These are phyloP conservation scores for Andrena praecox DNA, from an alignment of 2,888 invertebrate genomes.

Conservation along the genomic window DNA sequence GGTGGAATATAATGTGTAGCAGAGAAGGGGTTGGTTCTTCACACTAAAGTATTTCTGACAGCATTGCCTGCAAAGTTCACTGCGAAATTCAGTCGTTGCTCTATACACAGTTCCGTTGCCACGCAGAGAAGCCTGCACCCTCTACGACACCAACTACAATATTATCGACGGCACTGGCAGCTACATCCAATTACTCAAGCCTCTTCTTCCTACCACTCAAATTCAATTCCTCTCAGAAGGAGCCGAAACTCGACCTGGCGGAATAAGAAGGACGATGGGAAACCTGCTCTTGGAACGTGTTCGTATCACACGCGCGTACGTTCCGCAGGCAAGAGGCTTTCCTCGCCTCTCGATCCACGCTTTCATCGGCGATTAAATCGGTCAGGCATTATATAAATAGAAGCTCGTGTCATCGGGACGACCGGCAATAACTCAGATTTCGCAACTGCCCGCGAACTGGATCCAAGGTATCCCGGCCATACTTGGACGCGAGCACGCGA, in stretches of 20 bases:
- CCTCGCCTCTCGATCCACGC: conserved; percentile 24
- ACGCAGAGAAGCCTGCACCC: no score
- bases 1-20: no score
- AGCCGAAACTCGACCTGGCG: background rate
- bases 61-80: no score
- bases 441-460: conserved; percentile 61
- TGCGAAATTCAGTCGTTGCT: no score
- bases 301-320: conserved; percentile 2
- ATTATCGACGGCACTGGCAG: no score
- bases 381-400: conserved; percentile 59
- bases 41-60: no score
- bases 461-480: conserved; percentile 52
- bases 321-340: background rate
- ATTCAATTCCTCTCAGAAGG: no score
- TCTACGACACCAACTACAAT: no score
- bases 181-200: no score
- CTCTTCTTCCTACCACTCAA: no score
- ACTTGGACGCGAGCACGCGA: conserved; percentile 52
- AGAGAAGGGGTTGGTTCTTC: no score
- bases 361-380: conserved; percentile 57
- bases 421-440: conserved; percentile 56
- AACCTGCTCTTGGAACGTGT: background rate
- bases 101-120: no score
- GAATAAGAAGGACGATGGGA: background rate
- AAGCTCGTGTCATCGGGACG: conserved; percentile 44